A percentile compares a stretch with the other conserved stretches of the same genome.
Evolutionary conservation across 2,888 invertebrate genomes (phyloP).

Genomic region (Ochropacha duplaris): DNA sequence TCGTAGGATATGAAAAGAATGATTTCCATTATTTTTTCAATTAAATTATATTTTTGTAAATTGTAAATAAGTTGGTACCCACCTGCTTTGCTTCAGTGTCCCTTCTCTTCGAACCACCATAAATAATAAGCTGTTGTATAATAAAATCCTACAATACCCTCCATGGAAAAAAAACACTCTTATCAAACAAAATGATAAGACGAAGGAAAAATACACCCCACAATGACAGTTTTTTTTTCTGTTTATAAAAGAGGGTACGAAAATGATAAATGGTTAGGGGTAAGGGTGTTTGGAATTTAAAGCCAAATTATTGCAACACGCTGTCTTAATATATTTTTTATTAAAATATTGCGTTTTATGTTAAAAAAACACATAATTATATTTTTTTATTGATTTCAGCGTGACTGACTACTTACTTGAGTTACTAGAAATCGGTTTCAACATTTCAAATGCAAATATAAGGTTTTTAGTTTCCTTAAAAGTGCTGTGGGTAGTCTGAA

Average conservation of each 20-base stretch:
- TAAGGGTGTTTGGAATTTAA: slow-evolving; percentile 6
- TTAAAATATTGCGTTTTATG: neutral
- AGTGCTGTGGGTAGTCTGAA: too few species aligned
- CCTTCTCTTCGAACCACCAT: neutral
- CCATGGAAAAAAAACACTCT: neutral
- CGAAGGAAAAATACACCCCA: slow-evolving; percentile 21
- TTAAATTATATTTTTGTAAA: too few species aligned
- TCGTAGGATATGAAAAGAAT: too few species aligned
- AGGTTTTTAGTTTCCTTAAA: too few species aligned
- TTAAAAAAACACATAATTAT: too few species aligned
- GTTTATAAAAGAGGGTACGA: slow-evolving; percentile 19
- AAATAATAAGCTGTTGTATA: neutral
- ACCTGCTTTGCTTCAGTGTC: too few species aligned
- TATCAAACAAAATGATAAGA: slow-evolving; percentile 4
- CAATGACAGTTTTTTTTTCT: slow-evolving; percentile 36
- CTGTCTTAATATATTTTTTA: neutral
- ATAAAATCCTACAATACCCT: neutral
- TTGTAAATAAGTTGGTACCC: too few species aligned
- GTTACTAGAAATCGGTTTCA: too few species aligned
- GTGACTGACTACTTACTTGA: too few species aligned
- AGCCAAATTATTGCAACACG: slow-evolving; percentile 2
- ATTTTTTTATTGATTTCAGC: too few species aligned
- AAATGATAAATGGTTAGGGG: slow-evolving; percentile 28
- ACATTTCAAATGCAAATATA: too few species aligned
- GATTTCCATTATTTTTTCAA: too few species aligned